Conservation (phyloP, 2,888 invertebrate genomes). For the Ommatoiulus sabulosus region DNA sequence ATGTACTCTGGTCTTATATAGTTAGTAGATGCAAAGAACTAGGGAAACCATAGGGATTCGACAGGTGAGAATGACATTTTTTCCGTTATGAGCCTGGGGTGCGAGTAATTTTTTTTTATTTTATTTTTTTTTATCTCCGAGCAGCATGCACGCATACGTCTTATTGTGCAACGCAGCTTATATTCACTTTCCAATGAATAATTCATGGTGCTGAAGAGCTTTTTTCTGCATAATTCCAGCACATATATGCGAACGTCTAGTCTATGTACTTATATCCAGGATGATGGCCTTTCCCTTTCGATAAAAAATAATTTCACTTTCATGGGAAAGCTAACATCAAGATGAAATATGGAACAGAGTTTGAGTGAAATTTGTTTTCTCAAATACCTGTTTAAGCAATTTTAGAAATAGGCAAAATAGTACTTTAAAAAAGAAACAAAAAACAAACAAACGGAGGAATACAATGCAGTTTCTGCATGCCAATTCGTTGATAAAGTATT, state of each 20-base stretch:
- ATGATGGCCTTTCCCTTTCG: neutral
- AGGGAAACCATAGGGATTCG: neutral
- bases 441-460: neutral
- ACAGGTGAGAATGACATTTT: slow-evolving; percentile 6
- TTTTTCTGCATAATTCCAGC: slow-evolving; percentile 18
- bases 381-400: neutral
- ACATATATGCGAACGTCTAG: neutral
- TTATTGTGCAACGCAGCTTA: slow-evolving; percentile 22
- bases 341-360: slow-evolving; percentile 9
- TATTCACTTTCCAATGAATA: slow-evolving; percentile 35
- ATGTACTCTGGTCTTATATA: too few relatives aligned
- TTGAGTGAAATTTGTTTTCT: slow-evolving; percentile 5
- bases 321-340: neutral
- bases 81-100: neutral
- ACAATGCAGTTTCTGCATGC: neutral
- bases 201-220: slow-evolving; percentile 15
- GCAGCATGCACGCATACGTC: slow-evolving; percentile 5
- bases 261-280: neutral
- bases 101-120: neutral
- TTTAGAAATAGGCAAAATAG: neutral
- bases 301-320: slow-evolving; percentile 24
- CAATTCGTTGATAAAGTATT: neutral
- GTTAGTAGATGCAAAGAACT: neutral
- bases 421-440: neutral
- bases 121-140: neutral